Evolutionary conservation across 2,797 vertebrate species (phyloP), one percentile per base, ranked within the genome.

Genomic region (Oceanodroma leucorhoa): DNA sequence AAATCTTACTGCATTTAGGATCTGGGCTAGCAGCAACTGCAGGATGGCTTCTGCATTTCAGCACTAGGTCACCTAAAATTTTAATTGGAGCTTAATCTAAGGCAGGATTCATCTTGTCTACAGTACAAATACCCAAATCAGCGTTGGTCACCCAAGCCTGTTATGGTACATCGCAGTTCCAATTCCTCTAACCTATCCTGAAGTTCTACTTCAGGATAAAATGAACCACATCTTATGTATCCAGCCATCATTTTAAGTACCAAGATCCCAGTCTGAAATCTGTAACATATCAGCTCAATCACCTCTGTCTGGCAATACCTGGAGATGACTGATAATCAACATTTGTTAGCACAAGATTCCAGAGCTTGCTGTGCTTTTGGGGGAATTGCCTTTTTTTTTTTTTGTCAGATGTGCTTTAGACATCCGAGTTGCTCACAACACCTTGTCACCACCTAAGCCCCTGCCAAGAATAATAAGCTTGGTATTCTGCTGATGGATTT

Each of bases 271-370:
- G 2, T 51, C 45, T 87, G 69, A 77, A 64, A 69, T 46, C 45
- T 0, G 0, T 41, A 76, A 54, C 20, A 8, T 10, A 50, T 6
- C 41, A 62, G 19, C 29, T 89, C 27, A n/a, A 2, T 34, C 29
- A 22, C 36, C 54, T 45, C 26, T 40, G 40, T 20, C 36, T 81
- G 69, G 40, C 14, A n/a, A 54, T 20, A 64, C 36, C 40, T 26
- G 27, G 40, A 76, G 34, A 10, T 40, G 20, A 50, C 57, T 4
- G 21, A 57, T 58, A 45, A 45, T 19, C 38, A 66, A 10, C 8
- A 21, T 41, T 24, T 62, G 14, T 27, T 21, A 54, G 34, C 40
- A 72, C 53, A 72, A 75, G 45, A 60, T 64, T 53, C 36, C 27
- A n/a, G 43, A 41, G 30, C 48, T 50, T 32, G 48, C 45, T 67